Percentiles rank a stretch among this genome's conserved stretches.
Conservation (phyloP, 2,797 vertebrate genomes). For the Bovichtus diacanthus region DNA sequence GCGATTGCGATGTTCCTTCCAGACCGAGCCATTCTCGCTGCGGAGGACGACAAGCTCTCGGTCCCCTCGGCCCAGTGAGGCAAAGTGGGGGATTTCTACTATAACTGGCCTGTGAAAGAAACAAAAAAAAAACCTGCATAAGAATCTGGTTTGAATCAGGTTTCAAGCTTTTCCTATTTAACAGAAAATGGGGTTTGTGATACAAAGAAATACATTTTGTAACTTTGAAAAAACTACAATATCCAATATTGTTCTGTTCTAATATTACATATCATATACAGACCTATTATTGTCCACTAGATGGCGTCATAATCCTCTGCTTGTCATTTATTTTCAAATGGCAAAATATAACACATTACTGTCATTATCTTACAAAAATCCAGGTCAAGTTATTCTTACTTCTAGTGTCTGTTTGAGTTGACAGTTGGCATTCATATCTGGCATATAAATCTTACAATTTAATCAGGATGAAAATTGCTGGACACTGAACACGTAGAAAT, state of each 20-base stretch:
- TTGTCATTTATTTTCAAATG: background rate
- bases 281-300: constrained; percentile 29
- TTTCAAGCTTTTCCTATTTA: background rate
- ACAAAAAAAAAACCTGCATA: background rate
- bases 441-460: background rate
- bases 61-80: constrained; percentile 91
- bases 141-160: background rate
- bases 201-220: background rate
- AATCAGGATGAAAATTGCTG: background rate
- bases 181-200: background rate
- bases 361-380: background rate
- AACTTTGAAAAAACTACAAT: background rate
- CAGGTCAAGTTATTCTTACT: background rate
- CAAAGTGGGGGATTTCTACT: constrained; percentile 98
- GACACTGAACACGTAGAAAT: background rate
- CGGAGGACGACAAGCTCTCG: constrained; percentile 94
- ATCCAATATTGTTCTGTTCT: background rate
- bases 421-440: background rate
- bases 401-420: background rate
- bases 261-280: background rate
- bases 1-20: constrained; percentile 96
- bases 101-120: constrained; percentile 90
- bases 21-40: constrained; percentile 95
- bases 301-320: constrained; percentile 6
- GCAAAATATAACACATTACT: background rate